Evolutionary conservation across 1,140 invertebrate species (phyloP).

Genomic region (Ridgeia piscesae): DNA sequence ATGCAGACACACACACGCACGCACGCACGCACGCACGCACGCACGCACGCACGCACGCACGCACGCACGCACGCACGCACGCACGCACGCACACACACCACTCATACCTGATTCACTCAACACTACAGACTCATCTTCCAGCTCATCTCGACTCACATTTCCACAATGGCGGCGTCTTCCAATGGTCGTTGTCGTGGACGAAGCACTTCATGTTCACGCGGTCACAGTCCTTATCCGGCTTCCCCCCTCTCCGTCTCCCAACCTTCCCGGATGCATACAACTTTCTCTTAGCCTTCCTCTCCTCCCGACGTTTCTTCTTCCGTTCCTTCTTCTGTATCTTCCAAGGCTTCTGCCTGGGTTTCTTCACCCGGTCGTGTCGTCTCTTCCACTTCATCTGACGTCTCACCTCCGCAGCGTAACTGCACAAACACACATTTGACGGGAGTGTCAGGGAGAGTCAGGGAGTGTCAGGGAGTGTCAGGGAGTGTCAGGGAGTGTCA

Average conservation of each 20-base stretch:
- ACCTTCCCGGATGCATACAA: constrained; percentile 8
- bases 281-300: background rate
- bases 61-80: background rate
- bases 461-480: too few species aligned
- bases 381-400: background rate
- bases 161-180: constrained; percentile 90
- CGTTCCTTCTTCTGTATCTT: constrained; percentile 28
- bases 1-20: background rate
- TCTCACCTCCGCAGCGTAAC: background rate
- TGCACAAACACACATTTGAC: constrained; percentile 8
- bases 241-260: constrained; percentile 23
- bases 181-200: constrained; percentile 90
- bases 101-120: background rate
- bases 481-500: too few species aligned
- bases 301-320: background rate
- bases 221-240: constrained; percentile 37
- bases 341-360: constrained; percentile 27
- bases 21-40: background rate
- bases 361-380: constrained; percentile 3
- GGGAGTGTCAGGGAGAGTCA: too few species aligned
- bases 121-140: background rate
- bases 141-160: background rate
- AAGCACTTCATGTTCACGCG: constrained; percentile 86
- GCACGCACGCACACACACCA: background rate
- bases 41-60: background rate